A percentile compares a stretch with the other conserved stretches of the same genome.
Conservation (phyloP, 2,113 vertebrate species). For the Trinectes maculatus region DNA sequence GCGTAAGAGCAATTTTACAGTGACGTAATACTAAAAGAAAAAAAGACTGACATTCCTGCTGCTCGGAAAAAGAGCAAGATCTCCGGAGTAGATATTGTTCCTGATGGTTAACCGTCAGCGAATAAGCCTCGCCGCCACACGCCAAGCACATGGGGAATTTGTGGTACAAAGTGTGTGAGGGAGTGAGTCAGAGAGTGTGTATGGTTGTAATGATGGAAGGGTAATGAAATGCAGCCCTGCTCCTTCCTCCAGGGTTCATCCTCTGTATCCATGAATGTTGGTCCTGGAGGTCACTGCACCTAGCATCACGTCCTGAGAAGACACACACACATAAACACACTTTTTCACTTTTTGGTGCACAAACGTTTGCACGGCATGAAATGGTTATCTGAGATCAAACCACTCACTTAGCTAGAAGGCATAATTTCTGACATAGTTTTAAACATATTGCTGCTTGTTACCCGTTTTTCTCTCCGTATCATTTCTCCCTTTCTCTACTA, state of each 20-base stretch:
- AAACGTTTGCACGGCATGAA: background rate
- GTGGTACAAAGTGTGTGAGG: constrained; percentile 40
- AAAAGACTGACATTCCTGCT: constrained; percentile 5
- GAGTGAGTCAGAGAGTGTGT: constrained; percentile 27
- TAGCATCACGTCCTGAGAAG: constrained; percentile 55
- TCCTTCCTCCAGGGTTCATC: constrained; percentile 58
- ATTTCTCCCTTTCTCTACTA: background rate
- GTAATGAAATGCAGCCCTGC: constrained; percentile 64
- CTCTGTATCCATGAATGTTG: constrained; percentile 62
- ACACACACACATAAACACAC: constrained; percentile 19
- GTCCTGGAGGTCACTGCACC: constrained; percentile 70
- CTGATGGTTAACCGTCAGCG: constrained; percentile 44
- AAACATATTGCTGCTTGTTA: background rate
- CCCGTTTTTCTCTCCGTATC: background rate
- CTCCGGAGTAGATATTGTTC: constrained; percentile 27
- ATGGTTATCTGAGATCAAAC: constrained; percentile 10
- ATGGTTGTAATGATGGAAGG: constrained; percentile 45
- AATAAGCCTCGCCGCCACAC: constrained; percentile 27
- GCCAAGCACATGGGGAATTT: constrained; percentile 32
- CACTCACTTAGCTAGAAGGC: background rate
- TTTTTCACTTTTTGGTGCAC: background rate
- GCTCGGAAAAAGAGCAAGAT: constrained; percentile 1
- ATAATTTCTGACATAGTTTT: no score
- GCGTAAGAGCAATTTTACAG: constrained; percentile 20
- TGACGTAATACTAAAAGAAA: background rate